Evolutionary conservation across 1,140 invertebrate genomes (phyloP).

Genomic region (Cherax destructor): DNA sequence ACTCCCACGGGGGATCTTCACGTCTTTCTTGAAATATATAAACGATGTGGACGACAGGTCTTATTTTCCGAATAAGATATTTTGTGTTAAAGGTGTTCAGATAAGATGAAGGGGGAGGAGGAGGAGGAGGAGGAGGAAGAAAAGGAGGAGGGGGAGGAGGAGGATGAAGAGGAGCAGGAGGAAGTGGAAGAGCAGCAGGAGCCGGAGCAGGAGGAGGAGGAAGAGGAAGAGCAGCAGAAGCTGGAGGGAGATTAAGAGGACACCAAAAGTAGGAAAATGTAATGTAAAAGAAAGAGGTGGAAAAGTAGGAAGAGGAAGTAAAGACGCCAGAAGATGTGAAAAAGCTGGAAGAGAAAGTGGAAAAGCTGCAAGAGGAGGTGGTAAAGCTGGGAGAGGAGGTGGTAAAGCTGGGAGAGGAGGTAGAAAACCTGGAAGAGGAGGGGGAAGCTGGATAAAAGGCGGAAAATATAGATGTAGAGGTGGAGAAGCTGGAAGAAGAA

Average conservation of each 20-base stretch:
- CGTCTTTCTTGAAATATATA: not conserved
- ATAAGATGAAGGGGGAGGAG: not conserved
- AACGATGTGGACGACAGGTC: not conserved
- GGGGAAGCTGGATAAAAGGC: too few relatives aligned
- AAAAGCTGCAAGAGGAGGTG: too few relatives aligned
- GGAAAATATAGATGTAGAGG: too few relatives aligned
- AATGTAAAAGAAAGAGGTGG: not conserved
- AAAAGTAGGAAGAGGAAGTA: not conserved
- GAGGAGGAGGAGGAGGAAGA: not conserved
- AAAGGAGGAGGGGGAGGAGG: not conserved
- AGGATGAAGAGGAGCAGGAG: not conserved
- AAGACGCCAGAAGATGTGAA: too few relatives aligned
- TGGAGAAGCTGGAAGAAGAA: not conserved
- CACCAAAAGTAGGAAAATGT: too few relatives aligned
- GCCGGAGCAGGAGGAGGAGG: too few relatives aligned
- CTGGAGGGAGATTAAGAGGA: too few relatives aligned
- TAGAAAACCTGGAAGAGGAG: too few relatives aligned
- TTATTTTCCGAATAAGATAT: constrained; percentile 5
- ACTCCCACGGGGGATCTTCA: not conserved
- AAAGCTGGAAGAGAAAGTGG: too few relatives aligned
- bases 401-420: not conserved
- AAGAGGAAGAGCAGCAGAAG: too few relatives aligned
- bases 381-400: not conserved
- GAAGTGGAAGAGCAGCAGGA: too few relatives aligned
- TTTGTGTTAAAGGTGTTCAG: not conserved